These are phyloP conservation scores for Cryptus viduatorius DNA, from an alignment of 2,888 invertebrate species.

Conservation along the genomic window DNA sequence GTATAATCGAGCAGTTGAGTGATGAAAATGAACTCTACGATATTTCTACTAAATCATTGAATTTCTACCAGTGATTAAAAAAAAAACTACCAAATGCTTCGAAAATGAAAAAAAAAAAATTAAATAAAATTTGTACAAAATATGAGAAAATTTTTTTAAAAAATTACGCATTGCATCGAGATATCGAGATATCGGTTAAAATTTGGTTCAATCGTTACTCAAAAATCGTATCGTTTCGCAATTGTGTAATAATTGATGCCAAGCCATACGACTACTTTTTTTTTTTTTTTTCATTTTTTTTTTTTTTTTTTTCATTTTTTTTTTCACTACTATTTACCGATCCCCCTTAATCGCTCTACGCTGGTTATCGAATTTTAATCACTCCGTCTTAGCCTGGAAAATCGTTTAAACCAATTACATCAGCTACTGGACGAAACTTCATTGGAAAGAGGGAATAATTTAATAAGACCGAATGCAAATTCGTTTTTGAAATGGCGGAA, in stretches of 20 bases:
- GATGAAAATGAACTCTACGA: conserved; percentile 50
- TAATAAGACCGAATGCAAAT: conserved; percentile 64
- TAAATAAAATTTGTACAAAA: conserved; percentile 22
- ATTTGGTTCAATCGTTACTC: neutral
- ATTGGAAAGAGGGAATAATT: conserved; percentile 66
- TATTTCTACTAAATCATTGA: conserved; percentile 65
- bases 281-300: conserved; percentile 4
- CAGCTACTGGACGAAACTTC: conserved; percentile 52
- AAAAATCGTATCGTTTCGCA: conserved; percentile 35
- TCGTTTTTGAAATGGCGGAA: conserved; percentile 27
- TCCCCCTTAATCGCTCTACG: conserved; percentile 74
- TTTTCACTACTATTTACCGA: conserved; percentile 77
- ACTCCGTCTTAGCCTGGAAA: conserved; percentile 83
- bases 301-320: conserved; percentile 55
- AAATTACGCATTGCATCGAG: conserved; percentile 19
- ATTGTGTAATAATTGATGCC: conserved; percentile 39
- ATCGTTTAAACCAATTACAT: conserved; percentile 79
- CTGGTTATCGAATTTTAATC: conserved; percentile 79
- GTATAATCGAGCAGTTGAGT: conserved; percentile 46
- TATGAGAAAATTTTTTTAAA: conserved; percentile 23
- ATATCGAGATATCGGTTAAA: conserved; percentile 5
- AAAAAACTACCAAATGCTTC: conserved; percentile 8
- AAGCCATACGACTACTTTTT: conserved; percentile 65
- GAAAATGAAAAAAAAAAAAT: conserved; percentile 34
- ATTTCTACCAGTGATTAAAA: conserved; percentile 57